Evolutionary conservation across 1,140 invertebrate genomes (phyloP).

Genomic region (Armadillidium nasatum): DNA sequence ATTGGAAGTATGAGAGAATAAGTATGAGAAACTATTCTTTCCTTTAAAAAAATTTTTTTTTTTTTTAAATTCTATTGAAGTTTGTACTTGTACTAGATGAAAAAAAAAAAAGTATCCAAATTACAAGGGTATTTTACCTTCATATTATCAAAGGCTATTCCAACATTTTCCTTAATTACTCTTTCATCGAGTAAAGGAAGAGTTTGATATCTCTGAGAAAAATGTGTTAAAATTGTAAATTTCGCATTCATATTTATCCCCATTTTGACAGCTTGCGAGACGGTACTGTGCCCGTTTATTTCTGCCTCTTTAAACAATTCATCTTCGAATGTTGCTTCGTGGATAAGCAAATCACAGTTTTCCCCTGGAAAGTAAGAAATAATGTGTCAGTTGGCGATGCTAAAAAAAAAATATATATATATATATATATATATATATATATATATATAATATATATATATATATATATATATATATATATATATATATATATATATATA

Average conservation of each 20-base stretch:
- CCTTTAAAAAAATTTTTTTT: too few relatives aligned
- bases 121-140: slow-evolving; percentile 51
- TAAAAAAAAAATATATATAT: too few relatives aligned
- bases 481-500: too few relatives aligned
- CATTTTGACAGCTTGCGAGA: slow-evolving; percentile 49
- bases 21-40: too few relatives aligned
- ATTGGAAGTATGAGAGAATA: too few relatives aligned
- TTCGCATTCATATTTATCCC: slow-evolving; percentile 77
- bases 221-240: slow-evolving; percentile 87
- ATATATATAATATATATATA: too few relatives aligned
- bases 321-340: slow-evolving; percentile 97
- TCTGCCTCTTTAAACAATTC: slow-evolving; percentile 70
- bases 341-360: slow-evolving; percentile 83
- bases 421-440: too few relatives aligned
- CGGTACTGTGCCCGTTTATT: slow-evolving; percentile 77
- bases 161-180: slow-evolving; percentile 59
- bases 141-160: slow-evolving; percentile 95
- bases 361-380: slow-evolving; percentile 53
- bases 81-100: too few relatives aligned
- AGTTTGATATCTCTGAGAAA: slow-evolving; percentile 91
- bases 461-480: too few relatives aligned
- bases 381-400: not conserved
- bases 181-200: slow-evolving; percentile 63
- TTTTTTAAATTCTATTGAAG: too few relatives aligned
- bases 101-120: too few relatives aligned